Evolutionary conservation across 2,797 vertebrate species (phyloP), one percentile per base, ranked within the genome.

Genomic region (Chloroceryle inda): DNA sequence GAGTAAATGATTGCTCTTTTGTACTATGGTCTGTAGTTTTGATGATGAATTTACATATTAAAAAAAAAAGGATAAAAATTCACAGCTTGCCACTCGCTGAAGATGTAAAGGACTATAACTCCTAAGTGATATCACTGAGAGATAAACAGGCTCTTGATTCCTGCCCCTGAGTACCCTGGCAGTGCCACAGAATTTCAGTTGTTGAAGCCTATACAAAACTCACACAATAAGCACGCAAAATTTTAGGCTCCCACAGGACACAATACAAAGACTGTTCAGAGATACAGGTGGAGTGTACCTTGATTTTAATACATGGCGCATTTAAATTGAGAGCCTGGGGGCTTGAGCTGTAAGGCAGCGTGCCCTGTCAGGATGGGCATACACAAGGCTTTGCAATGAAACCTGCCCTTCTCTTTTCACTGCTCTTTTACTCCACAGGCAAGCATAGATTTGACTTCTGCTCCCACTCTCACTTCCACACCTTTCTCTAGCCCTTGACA

Each of bases 181-280:
- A 44, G 24, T 13, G 10, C 12, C 10, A 2, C 1, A 0, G 11
- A 44, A 55, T 49, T 55, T 71, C 37, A 40, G 29, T n/a, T 76
- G 13, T 37, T 94, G 55, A 90, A 81, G 67, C 14, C 15, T 77
- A 49, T 75, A 35, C 26, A 53, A 69, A 92, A 61, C 8, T 52
- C 35, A 23, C 0, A 1, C 0, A 3, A 3, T 23, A 69, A 40
- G 37, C n/a, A 37, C n/a, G 45, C 14, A 33, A 2, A 72, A 5
- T 21, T 17, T 72, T 8, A 10, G 29, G 19, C 11, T 42, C n/a
- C 40, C n/a, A 5, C 2, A n/a, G 13, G 40, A 64, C 4, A 3
- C 10, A 12, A 16, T 23, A 55, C 37, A 40, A 55, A 56, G 24
- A 79, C 8, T 56, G 42, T 40, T 20, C 8, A 5, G 42, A 72